Conservation (phyloP, 2,113 vertebrate species). For the Murina feae region DNA sequence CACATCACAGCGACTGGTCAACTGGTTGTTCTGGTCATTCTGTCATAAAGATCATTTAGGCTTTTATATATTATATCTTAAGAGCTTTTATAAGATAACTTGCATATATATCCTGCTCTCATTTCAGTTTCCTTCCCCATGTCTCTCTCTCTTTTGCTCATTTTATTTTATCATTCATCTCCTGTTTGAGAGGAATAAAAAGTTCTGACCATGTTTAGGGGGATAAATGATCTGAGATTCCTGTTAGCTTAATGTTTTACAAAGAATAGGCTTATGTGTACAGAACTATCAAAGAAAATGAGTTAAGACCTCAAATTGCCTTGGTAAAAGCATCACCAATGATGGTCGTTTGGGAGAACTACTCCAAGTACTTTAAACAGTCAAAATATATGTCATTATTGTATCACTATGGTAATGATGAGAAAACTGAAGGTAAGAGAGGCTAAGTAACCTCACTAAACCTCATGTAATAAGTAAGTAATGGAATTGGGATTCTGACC, state of each 20-base stretch:
- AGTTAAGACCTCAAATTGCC: not conserved
- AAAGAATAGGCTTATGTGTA: not conserved
- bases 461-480: not conserved
- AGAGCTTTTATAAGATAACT: not conserved
- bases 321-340: not conserved
- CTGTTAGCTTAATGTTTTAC: not conserved
- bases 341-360: not conserved
- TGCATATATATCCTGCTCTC: not conserved
- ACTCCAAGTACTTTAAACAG: not conserved
- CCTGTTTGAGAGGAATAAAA: not conserved
- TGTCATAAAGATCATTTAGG: no score
- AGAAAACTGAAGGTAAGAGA: not conserved
- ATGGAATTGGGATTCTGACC: not conserved
- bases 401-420: not conserved
- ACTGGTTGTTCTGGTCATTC: no score
- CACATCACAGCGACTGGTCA: no score
- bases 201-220: not conserved
- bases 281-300: not conserved
- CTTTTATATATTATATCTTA: not conserved
- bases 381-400: not conserved
- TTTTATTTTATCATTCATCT: constrained; percentile 20
- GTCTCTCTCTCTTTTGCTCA: not conserved
- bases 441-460: not conserved
- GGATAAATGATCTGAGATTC: constrained; percentile 7
- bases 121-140: not conserved